A percentile compares a stretch with the other conserved stretches of the same genome.
Conservation (phyloP, 2,797 vertebrate genomes). For the Potorous gilbertii region DNA sequence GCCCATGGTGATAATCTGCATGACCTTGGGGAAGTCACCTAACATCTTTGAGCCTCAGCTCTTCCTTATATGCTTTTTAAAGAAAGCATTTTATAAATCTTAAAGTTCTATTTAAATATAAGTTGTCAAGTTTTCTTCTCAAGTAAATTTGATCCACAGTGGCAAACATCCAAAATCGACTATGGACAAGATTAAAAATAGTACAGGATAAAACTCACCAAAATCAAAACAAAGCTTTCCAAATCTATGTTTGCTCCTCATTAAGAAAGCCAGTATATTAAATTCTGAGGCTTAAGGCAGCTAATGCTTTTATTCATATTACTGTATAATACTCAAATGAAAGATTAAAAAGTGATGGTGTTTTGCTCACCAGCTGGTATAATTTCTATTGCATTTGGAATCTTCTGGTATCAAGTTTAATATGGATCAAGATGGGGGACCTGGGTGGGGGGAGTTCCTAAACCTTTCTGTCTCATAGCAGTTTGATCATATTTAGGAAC, state of each 20-base stretch:
- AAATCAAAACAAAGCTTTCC: not conserved
- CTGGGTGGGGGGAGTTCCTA: not conserved
- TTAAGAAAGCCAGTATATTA: not conserved
- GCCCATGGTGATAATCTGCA: not conserved
- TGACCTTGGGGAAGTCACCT: rapidly evolving
- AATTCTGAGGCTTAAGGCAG: not conserved
- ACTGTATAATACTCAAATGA: rapidly evolving
- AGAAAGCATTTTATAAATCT: not conserved
- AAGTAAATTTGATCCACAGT: not conserved
- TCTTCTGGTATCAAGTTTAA: not conserved
- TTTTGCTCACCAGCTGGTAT: not conserved
- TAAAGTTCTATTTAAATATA: not conserved
- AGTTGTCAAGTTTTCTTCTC: not conserved
- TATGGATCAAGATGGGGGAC: not conserved
- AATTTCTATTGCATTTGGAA: not conserved
- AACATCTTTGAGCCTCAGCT: not conserved
- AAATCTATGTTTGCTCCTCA: too few species aligned
- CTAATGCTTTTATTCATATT: not conserved
- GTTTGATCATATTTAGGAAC: not conserved
- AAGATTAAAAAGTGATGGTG: rapidly evolving
- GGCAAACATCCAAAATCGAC: not conserved
- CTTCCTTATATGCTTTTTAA: not conserved
- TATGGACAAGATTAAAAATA: not conserved
- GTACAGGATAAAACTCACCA: not conserved
- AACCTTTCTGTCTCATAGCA: not conserved